Conservation (phyloP, 2,113 vertebrate species). For the Serinus canaria region DNA sequence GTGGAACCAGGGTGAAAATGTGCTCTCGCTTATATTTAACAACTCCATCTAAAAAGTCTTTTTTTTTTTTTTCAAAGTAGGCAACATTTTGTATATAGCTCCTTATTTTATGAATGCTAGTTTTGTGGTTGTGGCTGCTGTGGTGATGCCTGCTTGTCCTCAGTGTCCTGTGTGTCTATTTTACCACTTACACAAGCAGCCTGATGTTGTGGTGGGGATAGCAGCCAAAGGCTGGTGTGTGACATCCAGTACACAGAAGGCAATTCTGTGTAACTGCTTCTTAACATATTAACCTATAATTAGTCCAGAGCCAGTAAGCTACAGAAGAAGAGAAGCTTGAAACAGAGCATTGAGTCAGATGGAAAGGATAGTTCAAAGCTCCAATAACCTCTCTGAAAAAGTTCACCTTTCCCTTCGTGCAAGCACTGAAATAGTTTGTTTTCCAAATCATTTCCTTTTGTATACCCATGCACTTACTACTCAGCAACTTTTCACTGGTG, state of each 20-base stretch:
- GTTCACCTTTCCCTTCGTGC: not conserved
- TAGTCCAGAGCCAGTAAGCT: constrained; percentile 42
- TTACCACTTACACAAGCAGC: constrained; percentile 65
- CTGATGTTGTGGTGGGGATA: constrained; percentile 67
- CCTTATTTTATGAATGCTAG: constrained; percentile 77
- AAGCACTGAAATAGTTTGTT: not conserved
- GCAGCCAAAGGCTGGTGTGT: constrained; percentile 54
- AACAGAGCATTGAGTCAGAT: constrained; percentile 1
- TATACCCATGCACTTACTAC: not conserved
- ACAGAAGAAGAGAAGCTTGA: constrained; percentile 16
- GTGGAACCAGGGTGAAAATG: not conserved
- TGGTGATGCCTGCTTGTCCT: constrained; percentile 80
- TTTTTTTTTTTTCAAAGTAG: not conserved
- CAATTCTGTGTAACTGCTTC: constrained; percentile 54
- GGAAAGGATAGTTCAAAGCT: not conserved
- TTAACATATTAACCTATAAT: constrained; percentile 67
- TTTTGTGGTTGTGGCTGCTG: constrained; percentile 72
- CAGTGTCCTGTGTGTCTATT: constrained; percentile 53
- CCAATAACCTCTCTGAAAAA: constrained; percentile 1
- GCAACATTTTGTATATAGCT: constrained; percentile 49
- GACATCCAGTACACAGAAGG: constrained; percentile 55
- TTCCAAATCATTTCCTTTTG: not conserved
- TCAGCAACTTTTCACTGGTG: not conserved
- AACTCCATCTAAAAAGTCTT: not conserved
- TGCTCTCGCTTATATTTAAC: not conserved